Conservation (phyloP, 2,797 vertebrate genomes). For the Liasis olivaceus region DNA sequence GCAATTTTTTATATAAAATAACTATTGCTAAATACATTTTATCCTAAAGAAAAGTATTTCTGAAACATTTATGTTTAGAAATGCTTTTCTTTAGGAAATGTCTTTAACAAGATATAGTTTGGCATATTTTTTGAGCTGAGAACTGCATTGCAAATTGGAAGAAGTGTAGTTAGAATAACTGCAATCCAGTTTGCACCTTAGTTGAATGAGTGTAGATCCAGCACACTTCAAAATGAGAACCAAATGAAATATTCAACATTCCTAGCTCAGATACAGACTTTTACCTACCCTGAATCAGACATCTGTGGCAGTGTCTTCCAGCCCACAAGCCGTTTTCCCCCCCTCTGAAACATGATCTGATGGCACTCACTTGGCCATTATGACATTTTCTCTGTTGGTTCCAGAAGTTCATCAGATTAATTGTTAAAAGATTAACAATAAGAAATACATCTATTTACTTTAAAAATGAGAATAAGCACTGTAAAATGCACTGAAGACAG, state of each 20-base stretch:
- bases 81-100: background rate
- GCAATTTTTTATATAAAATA: background rate
- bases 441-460: background rate
- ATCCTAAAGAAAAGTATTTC: background rate
- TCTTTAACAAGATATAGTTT: background rate
- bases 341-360: background rate
- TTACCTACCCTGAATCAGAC: background rate
- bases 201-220: background rate
- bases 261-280: background rate
- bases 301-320: background rate
- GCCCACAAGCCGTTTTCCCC: background rate
- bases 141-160: background rate
- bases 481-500: constrained; percentile 8
- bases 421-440: background rate
- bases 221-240: background rate
- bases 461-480: background rate
- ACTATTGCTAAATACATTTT: background rate
- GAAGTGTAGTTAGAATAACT: background rate
- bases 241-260: background rate
- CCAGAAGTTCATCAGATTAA: background rate
- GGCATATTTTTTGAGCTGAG: background rate
- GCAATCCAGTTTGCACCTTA: background rate
- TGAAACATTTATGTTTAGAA: background rate
- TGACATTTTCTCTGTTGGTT: background rate
- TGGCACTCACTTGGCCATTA: background rate